Evolutionary conservation across 2,888 invertebrate species (phyloP).

Genomic region (Mythimna loreyi): DNA sequence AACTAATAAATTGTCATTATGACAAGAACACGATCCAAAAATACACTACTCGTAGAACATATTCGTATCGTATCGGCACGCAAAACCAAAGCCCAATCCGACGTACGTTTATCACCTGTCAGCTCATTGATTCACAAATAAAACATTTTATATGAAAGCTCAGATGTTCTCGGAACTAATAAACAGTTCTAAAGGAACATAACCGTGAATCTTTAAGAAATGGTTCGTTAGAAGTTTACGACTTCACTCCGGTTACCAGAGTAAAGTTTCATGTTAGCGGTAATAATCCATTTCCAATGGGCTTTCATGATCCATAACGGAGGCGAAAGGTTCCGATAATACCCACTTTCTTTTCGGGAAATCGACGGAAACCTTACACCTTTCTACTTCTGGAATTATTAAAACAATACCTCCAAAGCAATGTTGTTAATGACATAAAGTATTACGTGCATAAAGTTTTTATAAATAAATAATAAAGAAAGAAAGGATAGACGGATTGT

Average conservation of each 20-base stretch:
- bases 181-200: conserved; percentile 52
- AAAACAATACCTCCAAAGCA: background rate
- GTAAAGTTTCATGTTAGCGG: conserved; percentile 77
- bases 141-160: conserved; percentile 45
- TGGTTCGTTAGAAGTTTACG: conserved; percentile 70
- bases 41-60: background rate
- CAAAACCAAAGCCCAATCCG: conserved; percentile 12
- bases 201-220: conserved; percentile 56
- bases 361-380: conserved; percentile 31
- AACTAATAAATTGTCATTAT: background rate
- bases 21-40: background rate
- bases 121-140: conserved; percentile 31
- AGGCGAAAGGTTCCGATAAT: conserved; percentile 54
- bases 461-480: too few species aligned
- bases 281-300: conserved; percentile 71
- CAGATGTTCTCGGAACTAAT: conserved; percentile 46
- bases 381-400: conserved; percentile 1
- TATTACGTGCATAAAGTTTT: too few species aligned
- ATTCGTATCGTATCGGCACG: background rate
- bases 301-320: conserved; percentile 76
- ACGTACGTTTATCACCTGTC: conserved; percentile 14
- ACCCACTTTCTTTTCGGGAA: conserved; percentile 33
- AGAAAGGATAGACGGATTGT: too few species aligned
- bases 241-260: conserved; percentile 67
- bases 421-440: too few species aligned